phyloP scores from a whole-genome alignment of 2,113 vertebrate species.

The Clupea harengus region DNA sequence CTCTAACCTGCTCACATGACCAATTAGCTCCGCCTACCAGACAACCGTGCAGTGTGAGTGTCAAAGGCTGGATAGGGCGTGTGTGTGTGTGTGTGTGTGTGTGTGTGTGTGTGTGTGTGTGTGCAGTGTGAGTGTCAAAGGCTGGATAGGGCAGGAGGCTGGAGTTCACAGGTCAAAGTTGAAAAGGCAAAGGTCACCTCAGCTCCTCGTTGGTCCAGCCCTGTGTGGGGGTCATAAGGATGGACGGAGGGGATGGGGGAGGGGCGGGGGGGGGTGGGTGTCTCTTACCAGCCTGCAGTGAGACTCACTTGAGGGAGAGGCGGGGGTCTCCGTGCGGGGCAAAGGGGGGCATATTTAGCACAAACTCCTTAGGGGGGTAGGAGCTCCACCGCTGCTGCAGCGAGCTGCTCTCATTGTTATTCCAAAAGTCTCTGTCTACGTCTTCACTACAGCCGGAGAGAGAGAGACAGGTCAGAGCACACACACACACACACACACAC shows the following conservation, averaged over 20 bases:
- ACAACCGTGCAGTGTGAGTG: background rate
- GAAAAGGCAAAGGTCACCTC: slow-evolving; percentile 3
- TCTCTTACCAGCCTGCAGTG: too few species aligned
- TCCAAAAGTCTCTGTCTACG: slow-evolving; percentile 99
- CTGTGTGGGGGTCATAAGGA: background rate
- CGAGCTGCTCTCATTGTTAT: slow-evolving; percentile 99
- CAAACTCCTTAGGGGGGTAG: slow-evolving; percentile 99
- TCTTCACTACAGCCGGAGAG: slow-evolving; percentile 84
- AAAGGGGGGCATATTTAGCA: slow-evolving; percentile 99
- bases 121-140: background rate
- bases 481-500: slow-evolving; percentile 32
- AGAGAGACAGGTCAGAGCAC: slow-evolving; percentile 63
- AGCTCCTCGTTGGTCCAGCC: too few species aligned
- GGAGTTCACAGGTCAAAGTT: slow-evolving; percentile 20
- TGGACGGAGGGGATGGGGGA: background rate
- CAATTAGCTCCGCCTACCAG: too few species aligned
- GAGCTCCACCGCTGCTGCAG: slow-evolving; percentile 97
- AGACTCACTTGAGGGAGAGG: slow-evolving; percentile 99
- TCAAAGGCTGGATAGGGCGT: too few species aligned
- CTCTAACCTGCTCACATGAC: too few species aligned
- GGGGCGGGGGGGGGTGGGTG: background rate
- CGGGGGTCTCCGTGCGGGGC: slow-evolving; percentile 97
- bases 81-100: too few species aligned
- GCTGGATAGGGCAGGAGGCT: slow-evolving; percentile 15
- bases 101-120: too few species aligned